Evolutionary conservation across 2,113 vertebrate genomes (phyloP).

Genomic region (Gymnobelideus leadbeateri): DNA sequence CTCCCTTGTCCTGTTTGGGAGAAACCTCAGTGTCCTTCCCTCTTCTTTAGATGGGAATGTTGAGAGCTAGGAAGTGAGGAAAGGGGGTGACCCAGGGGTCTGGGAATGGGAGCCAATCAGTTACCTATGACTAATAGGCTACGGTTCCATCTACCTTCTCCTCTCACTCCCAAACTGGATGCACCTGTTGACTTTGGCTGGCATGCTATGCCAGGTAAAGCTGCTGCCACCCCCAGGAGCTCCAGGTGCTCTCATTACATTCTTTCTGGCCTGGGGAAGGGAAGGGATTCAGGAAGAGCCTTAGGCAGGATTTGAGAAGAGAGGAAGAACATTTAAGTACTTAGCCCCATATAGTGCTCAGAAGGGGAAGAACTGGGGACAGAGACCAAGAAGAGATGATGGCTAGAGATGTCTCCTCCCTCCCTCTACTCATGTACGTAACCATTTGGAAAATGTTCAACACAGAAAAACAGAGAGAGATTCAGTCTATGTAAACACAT

Average conservation of each 20-base stretch:
- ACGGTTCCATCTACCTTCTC: background rate
- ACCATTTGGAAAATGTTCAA: background rate
- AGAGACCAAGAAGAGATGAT: background rate
- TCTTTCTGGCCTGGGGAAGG: background rate
- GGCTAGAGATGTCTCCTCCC: background rate
- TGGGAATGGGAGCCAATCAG: background rate
- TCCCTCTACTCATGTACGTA: background rate
- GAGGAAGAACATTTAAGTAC: background rate
- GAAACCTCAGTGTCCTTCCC: background rate
- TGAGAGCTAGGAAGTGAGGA: background rate
- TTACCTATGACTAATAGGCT: background rate
- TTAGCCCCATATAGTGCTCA: background rate
- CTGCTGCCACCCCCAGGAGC: background rate
- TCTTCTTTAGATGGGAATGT: background rate
- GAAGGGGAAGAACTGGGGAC: background rate
- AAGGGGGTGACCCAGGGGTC: background rate
- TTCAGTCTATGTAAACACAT: background rate
- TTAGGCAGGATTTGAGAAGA: background rate
- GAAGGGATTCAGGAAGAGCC: background rate
- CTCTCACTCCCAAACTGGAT: background rate
- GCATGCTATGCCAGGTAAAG: constrained; percentile 15
- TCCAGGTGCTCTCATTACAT: background rate
- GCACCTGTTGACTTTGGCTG: constrained; percentile 57
- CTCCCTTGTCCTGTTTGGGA: background rate
- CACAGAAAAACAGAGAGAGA: background rate